A percentile compares a stretch with the other conserved stretches of the same genome.
phyloP scores from a whole-genome alignment of 2,113 vertebrate species.

The Leucoraja erinaceus region DNA sequence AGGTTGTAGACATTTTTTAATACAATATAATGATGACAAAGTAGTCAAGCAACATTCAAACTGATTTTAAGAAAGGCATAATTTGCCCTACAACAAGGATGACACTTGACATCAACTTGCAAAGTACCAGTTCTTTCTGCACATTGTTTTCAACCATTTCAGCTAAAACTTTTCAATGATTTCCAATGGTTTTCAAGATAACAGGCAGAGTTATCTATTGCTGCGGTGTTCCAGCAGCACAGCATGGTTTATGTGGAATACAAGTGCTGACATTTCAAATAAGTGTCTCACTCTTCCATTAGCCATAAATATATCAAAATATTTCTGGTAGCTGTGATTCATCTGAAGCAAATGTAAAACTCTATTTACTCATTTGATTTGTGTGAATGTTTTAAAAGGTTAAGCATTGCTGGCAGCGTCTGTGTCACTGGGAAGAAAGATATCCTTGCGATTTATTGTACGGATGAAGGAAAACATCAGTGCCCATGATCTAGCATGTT shows the following conservation, averaged over 20 bases:
- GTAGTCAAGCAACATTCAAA: not conserved
- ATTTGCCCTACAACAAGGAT: not conserved
- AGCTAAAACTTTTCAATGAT: not conserved
- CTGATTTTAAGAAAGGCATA: not conserved
- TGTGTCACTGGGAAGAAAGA: not conserved
- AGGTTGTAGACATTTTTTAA: not conserved
- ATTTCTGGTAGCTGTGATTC: conserved; percentile 9
- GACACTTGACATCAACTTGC: not conserved
- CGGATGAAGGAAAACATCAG: too few species aligned
- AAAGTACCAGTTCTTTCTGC: not conserved
- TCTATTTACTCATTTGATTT: conserved; percentile 17
- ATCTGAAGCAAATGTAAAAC: conserved; percentile 2
- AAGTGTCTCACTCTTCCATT: not conserved
- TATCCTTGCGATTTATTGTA: not conserved
- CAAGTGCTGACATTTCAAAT: conserved; percentile 8
- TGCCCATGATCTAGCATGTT: not conserved
- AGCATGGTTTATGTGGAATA: not conserved
- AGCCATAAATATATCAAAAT: not conserved
- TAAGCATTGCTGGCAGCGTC: not conserved
- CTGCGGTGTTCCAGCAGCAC: not conserved
- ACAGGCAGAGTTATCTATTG: not conserved
- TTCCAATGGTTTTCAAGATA: not conserved
- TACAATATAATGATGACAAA: not conserved
- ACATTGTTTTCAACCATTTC: not conserved
- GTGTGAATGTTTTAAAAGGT: conserved; percentile 23